A percentile compares a stretch with the other conserved stretches of the same genome.
Evolutionary conservation across 2,113 vertebrate genomes (phyloP).

Genomic region (Mormyrus lacerda): DNA sequence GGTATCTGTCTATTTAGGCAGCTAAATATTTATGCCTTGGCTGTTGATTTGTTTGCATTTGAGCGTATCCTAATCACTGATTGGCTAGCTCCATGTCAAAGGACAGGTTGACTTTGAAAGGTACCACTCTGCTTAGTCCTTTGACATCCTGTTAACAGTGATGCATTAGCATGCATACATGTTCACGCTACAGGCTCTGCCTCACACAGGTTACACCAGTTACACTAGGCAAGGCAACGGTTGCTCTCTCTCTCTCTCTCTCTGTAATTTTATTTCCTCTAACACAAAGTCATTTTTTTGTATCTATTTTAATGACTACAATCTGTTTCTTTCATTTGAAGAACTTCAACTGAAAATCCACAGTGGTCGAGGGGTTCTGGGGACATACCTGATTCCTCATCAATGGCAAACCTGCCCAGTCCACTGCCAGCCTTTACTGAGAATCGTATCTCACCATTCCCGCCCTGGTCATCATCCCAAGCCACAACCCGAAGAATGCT

Average conservation of each 20-base stretch:
- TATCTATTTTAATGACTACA: background rate
- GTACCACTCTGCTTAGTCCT: too few species aligned
- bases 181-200: too few species aligned
- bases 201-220: too few species aligned
- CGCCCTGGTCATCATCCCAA: slow-evolving; percentile 79
- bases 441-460: slow-evolving; percentile 84
- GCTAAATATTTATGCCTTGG: background rate
- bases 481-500: slow-evolving; percentile 80
- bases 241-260: background rate
- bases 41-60: background rate
- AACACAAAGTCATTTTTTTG: background rate
- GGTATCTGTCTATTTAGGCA: background rate
- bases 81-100: background rate
- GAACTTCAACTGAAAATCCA: background rate
- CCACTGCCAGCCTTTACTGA: slow-evolving; percentile 85
- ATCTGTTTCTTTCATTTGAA: background rate
- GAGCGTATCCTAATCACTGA: background rate
- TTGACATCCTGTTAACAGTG: too few species aligned
- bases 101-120: too few species aligned
- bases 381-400: slow-evolving; percentile 91
- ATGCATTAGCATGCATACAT: too few species aligned
- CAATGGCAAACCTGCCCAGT: slow-evolving; percentile 85
- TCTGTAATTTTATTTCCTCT: background rate
- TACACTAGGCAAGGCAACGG: too few species aligned
- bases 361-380: background rate